Evolutionary conservation across 2,888 invertebrate genomes (phyloP).

Genomic region (Cosmopolites sordidus): DNA sequence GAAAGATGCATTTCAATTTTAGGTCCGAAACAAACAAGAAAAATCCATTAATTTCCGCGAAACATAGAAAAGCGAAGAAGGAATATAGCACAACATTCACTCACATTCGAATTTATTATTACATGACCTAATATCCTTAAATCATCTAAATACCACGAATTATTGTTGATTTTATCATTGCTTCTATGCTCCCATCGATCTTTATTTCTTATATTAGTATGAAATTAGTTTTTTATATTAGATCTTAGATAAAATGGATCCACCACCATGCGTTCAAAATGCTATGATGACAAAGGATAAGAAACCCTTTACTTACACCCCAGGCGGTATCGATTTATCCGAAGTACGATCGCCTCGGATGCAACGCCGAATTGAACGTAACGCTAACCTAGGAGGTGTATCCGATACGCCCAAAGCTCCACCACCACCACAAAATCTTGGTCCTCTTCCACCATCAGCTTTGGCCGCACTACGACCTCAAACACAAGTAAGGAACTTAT

Average conservation of each 20-base stretch:
- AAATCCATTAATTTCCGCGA: too few species aligned
- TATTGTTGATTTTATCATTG: too few species aligned
- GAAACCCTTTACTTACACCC: slow-evolving; percentile 95
- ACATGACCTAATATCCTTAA: too few species aligned
- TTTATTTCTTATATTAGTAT: too few species aligned
- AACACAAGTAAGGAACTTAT: slow-evolving; percentile 49
- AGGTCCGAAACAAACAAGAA: too few species aligned
- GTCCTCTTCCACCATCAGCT: slow-evolving; percentile 59
- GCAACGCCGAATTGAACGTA: slow-evolving; percentile 72
- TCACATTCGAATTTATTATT: too few species aligned
- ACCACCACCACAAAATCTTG: slow-evolving; percentile 42
- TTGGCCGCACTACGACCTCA: slow-evolving; percentile 60
- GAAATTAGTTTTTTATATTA: too few species aligned
- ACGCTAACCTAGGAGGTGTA: slow-evolving; percentile 68
- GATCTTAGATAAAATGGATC: slow-evolving; percentile 52
- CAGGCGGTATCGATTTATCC: slow-evolving; percentile 85
- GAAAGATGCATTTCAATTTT: too few species aligned
- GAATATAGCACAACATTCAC: too few species aligned
- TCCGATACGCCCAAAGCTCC: slow-evolving; percentile 50
- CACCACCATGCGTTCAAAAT: slow-evolving; percentile 86
- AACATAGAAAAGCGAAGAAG: too few species aligned
- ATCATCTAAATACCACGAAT: too few species aligned
- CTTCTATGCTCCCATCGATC: too few species aligned
- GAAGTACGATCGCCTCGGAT: slow-evolving; percentile 87
- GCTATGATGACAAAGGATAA: slow-evolving; percentile 96